These are phyloP conservation scores for Brachyrhaphis roseni DNA, from an alignment of 2,797 vertebrate genomes.

Conservation along the genomic window DNA sequence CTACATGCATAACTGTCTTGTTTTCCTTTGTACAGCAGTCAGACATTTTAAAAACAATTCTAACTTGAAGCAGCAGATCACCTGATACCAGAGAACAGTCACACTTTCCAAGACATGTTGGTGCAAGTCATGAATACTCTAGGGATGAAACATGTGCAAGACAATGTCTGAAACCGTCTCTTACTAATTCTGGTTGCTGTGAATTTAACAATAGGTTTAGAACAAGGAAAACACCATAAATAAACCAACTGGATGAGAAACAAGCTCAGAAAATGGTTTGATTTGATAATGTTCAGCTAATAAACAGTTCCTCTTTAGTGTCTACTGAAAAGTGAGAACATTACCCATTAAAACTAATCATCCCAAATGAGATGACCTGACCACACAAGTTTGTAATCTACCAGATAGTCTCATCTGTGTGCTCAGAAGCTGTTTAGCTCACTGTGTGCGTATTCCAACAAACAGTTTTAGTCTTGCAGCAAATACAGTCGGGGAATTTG, in stretches of 20 bases:
- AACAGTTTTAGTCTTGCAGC: not conserved
- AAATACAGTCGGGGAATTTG: not conserved
- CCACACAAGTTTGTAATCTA: not conserved
- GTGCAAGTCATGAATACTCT: not conserved
- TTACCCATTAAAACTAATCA: not conserved
- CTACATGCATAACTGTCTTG: not conserved
- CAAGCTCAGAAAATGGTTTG: not conserved
- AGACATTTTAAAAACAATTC: not conserved
- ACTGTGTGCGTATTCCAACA: not conserved
- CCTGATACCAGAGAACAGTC: not conserved
- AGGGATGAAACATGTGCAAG: not conserved
- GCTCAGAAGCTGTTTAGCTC: not conserved
- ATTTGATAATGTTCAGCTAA: not conserved
- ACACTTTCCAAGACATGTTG: not conserved
- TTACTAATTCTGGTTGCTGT: not conserved
- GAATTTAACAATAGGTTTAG: not conserved
- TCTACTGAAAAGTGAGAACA: not conserved
- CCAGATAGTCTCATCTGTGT: not conserved
- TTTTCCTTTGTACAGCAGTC: not conserved
- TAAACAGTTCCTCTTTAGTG: not conserved
- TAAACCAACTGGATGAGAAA: not conserved
- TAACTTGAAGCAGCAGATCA: not conserved
- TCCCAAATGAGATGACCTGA: not conserved
- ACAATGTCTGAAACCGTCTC: not conserved
- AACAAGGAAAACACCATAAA: not conserved